These are phyloP conservation scores for Fulmarus glacialis DNA, from an alignment of 2,113 vertebrate species.

Conservation along the genomic window DNA sequence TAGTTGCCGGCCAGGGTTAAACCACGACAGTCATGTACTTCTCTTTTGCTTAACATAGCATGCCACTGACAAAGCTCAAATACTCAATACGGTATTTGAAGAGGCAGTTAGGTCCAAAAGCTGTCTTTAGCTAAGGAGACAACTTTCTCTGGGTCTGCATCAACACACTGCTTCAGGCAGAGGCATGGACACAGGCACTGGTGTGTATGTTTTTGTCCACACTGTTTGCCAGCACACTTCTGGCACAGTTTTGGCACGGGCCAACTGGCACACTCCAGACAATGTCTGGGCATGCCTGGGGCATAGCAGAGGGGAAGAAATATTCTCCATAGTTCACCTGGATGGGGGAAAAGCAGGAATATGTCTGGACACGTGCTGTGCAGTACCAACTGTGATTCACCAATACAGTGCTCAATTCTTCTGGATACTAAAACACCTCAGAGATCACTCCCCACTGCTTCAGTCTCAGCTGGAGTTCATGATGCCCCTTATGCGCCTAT, in stretches of 20 bases:
- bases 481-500: neutral
- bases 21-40: neutral
- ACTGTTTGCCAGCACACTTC: neutral
- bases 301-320: neutral
- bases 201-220: too few species aligned
- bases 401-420: neutral
- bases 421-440: neutral
- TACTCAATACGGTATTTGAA: neutral
- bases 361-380: neutral
- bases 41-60: neutral
- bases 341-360: neutral
- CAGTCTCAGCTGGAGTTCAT: neutral
- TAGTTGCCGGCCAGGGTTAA: neutral
- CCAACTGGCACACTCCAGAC: rapidly evolving
- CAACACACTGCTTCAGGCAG: neutral
- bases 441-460: neutral
- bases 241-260: neutral
- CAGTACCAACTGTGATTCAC: neutral
- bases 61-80: neutral
- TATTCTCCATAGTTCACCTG: neutral
- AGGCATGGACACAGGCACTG: neutral
- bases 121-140: neutral
- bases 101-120: neutral
- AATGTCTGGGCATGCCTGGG: neutral
- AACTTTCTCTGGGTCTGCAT: neutral